Conservation (phyloP, 2,888 invertebrate species). For the Drosophila percnosoma region DNA sequence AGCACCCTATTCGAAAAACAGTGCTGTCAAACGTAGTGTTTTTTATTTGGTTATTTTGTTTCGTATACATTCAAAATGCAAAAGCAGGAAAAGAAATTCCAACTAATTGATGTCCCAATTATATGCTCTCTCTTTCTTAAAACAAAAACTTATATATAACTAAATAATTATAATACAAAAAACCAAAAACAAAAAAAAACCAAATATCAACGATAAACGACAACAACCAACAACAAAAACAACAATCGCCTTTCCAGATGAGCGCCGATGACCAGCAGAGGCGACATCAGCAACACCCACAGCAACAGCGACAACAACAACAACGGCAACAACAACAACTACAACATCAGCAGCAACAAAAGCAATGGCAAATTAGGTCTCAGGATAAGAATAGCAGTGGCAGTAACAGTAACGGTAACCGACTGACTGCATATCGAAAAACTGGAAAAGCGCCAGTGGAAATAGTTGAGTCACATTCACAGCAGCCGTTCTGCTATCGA, state of each 20-base stretch:
- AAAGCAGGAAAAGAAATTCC: constrained; percentile 12
- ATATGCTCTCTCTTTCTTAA: constrained; percentile 53
- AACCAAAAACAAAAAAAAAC: neutral
- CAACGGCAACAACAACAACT: constrained; percentile 23
- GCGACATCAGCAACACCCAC: constrained; percentile 68
- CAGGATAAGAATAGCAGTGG: constrained; percentile 26
- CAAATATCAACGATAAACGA: constrained; percentile 8
- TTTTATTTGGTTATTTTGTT: constrained; percentile 5
- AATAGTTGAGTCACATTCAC: neutral
- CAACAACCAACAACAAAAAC: constrained; percentile 13
- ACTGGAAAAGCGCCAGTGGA: neutral
- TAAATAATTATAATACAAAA: constrained; percentile 5
- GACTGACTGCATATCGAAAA: constrained; percentile 6
- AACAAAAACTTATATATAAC: constrained; percentile 2
- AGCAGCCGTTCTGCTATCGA: constrained; percentile 4
- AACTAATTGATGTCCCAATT: constrained; percentile 48
- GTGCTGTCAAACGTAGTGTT: constrained; percentile 51
- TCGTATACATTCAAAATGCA: constrained; percentile 9
- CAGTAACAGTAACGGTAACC: constrained; percentile 43
- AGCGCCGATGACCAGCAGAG: constrained; percentile 85
- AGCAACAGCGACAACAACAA: constrained; percentile 8
- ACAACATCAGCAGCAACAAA: constrained; percentile 14
- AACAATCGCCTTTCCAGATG: constrained; percentile 69
- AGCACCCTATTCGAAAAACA: constrained; percentile 29
- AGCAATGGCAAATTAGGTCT: constrained; percentile 42